Evolutionary conservation across 2,113 vertebrate genomes (phyloP).

Genomic region (Eptesicus fuscus): DNA sequence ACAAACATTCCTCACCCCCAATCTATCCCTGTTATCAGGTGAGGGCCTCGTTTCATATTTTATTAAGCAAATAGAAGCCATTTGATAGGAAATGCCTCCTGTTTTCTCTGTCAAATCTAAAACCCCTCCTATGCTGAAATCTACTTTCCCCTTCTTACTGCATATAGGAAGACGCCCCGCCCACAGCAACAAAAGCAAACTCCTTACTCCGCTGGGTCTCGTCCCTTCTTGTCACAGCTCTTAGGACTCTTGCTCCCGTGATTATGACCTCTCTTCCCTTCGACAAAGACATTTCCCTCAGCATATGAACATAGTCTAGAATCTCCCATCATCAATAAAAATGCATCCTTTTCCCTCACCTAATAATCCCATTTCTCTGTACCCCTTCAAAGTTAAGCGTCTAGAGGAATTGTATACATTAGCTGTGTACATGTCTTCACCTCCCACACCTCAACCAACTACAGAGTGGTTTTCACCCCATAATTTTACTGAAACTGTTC

Average conservation of each 20-base stretch:
- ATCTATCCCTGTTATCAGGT: not conserved
- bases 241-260: not conserved
- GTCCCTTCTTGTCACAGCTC: not conserved
- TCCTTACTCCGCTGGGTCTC: not conserved
- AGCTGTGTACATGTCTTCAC: not conserved
- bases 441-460: not conserved
- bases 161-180: not conserved
- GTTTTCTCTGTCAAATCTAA: not conserved
- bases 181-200: not conserved
- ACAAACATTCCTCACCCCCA: not conserved
- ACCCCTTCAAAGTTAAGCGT: not conserved
- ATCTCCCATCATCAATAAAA: conserved; percentile 24
- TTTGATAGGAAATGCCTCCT: not conserved
- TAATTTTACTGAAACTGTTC: not conserved
- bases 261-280: not conserved
- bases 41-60: not conserved
- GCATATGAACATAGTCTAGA: not conserved
- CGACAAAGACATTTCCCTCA: not conserved
- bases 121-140: not conserved
- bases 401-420: not conserved
- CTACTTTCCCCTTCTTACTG: not conserved
- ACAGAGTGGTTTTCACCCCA: conserved; percentile 12
- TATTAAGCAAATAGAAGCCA: not conserved
- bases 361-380: not conserved
- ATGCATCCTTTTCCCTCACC: not conserved